Evolutionary conservation across 2,888 invertebrate genomes (phyloP).

Genomic region (Linnaemya tessellans): DNA sequence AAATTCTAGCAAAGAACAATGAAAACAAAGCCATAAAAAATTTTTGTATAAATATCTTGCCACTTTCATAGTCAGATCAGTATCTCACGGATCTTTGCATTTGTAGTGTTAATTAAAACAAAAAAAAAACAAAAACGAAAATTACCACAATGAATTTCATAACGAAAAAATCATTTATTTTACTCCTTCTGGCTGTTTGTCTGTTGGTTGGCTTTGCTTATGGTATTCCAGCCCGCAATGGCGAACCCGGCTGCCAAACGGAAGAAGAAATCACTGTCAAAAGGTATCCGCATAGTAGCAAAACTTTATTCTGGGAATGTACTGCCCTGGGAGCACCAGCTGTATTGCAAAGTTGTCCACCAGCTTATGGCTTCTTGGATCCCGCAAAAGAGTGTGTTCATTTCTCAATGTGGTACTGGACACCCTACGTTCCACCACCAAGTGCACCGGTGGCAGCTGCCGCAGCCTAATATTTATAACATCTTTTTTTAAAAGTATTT

Average conservation of each 20-base stretch:
- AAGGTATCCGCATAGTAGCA: slow-evolving; percentile 57
- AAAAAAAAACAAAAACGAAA: too few species aligned
- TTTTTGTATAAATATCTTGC: slow-evolving; percentile 25
- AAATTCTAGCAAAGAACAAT: background rate
- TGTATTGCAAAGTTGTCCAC: slow-evolving; percentile 36
- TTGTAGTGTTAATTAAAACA: background rate
- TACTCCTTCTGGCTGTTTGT: background rate
- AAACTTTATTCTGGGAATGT: slow-evolving; percentile 59
- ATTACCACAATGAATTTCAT: background rate
- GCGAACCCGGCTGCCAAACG: slow-evolving; percentile 63
- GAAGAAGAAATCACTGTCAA: slow-evolving; percentile 56
- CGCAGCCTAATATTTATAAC: background rate
- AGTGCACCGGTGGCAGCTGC: slow-evolving; percentile 68
- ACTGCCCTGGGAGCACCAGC: slow-evolving; percentile 52
- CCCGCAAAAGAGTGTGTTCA: slow-evolving; percentile 72
- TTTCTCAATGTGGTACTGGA: slow-evolving; percentile 75
- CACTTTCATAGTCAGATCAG: background rate
- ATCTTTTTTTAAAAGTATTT: background rate
- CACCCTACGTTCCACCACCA: slow-evolving; percentile 75
- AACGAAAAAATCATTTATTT: slow-evolving; percentile 7
- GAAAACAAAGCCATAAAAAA: background rate
- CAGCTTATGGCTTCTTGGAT: slow-evolving; percentile 72
- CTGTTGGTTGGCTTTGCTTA: background rate
- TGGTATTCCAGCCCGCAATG: slow-evolving; percentile 31
- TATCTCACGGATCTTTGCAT: slow-evolving; percentile 8